Evolutionary conservation across 23 tunicate species (phyloP).

Genomic region (Ascidia mentula): DNA sequence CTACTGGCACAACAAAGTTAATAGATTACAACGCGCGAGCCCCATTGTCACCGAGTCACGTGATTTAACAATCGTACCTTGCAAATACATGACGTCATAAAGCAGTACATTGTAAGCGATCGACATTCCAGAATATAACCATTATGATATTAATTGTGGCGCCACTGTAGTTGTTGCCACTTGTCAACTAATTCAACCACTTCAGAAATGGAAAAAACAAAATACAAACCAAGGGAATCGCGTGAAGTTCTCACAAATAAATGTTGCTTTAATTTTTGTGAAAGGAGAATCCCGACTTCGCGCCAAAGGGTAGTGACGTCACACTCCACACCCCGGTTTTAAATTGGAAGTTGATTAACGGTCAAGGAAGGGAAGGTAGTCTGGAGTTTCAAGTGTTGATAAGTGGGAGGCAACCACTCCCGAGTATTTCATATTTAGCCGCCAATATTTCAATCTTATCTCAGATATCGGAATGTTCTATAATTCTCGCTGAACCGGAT

Average conservation of each 20-base stretch:
- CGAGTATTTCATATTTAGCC: too few relatives aligned
- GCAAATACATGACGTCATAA: neutral
- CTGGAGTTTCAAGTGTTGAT: too few relatives aligned
- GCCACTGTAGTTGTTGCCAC: neutral
- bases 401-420: too few relatives aligned
- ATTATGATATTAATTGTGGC: neutral
- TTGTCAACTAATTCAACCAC: neutral
- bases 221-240: too few relatives aligned
- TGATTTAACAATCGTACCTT: neutral
- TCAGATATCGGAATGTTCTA: too few relatives aligned
- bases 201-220: neutral
- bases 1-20: slow-evolving; percentile 8
- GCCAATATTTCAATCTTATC: too few relatives aligned
- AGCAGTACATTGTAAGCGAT: neutral
- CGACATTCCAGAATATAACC: neutral
- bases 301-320: neutral
- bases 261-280: too few relatives aligned
- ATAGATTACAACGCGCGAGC: slow-evolving; percentile 4
- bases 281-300: neutral
- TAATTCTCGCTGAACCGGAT: too few relatives aligned
- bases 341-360: neutral
- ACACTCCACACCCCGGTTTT: neutral
- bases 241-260: too few relatives aligned
- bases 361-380: too few relatives aligned
- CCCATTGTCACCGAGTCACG: slow-evolving; percentile 6